Base-by-base conservation (phyloP, 2,888 invertebrate species). In the Pandemis cinnamomeana region DNA sequence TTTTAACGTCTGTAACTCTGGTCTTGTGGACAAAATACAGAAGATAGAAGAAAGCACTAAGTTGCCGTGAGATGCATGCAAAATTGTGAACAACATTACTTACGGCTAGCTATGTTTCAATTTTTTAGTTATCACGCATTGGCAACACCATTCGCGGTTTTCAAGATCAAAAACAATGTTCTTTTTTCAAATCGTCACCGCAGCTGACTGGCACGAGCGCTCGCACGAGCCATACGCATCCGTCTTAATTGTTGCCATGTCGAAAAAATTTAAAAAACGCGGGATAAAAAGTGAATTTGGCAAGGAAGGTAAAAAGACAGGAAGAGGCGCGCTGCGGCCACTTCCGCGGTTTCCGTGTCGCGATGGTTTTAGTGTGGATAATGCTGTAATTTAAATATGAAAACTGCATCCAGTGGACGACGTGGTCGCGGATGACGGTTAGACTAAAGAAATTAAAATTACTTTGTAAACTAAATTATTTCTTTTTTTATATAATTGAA, bases 321-420 rank as follows among this genome's bases (percentile, higher is more conserved):
- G 93, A 92, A 93, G 92, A 92, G 67, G 91, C 90, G 85, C 89
- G 90, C 89, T 91, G 93, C 82, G 93, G 92, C 83, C 79, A 91
- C 91, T 93, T 93, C 93, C 93, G 93, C 80, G 93, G 92, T 92
- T 78, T 84, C 84, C 77, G 75, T 58, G 75, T n/a, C 70, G 51
- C 46, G 66, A 82, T 7, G 61, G 71, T 76, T 46, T 71, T 85
- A 82, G 48, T 80, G 72, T 88, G 88, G 92, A 91, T 77, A 71
- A 78, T 55, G 10, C 63, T 53, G 61, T 70, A 20, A 7, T 55
- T 10, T 15, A 62, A 44, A 5, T 15, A n/a, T 62, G 0, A 36
- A 36, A 2, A 36, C 27, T 4, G 27, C 27, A 36, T 36, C 27
- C 7, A 51, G 13, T 7, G n/a, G 13, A n/a, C n/a, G n/a, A n/a